Base-by-base conservation (phyloP, 2,888 invertebrate species). In the Tromatobia lineatoria region DNA sequence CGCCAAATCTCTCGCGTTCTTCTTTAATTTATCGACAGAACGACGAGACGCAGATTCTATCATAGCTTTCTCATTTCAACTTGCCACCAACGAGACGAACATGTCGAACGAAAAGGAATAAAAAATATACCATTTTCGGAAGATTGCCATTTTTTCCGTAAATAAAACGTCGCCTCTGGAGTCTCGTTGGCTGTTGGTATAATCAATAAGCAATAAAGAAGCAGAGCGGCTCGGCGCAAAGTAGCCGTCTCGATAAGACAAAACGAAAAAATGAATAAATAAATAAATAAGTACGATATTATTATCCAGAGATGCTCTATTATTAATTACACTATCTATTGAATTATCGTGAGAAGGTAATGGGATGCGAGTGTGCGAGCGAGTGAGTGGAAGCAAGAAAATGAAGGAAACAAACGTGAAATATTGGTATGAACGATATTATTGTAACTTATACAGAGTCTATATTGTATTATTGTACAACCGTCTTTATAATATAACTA, bases 391-490 rank as follows among this genome's bases (percentile, higher is more conserved):
- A 54, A 64, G 13, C 47, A 47, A 69, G 69, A 78, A 67, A 83
- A 77, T 52, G 64, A 66, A 78, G 70, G 79, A 57, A 50, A 57
- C 54, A 70, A 42, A 77, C 57, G 75, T 70, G 79, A 67, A 61
- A 76, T 69, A 50, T 64, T 64, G 64, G 74, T 80, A 85, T 71
- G 86, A 84, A 79, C 83, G 89, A 91, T 90, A 92, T 91, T 92
- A 93, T 92, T 93, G 91, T 92, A 92, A 92, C 90, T 92, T 92
- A 91, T 91, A 90, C 92, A 92, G 91, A 93, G 92, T 93, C 90
- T 92, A 92, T 92, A 93, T 91, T 91, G 89, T 92, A 92, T 91
- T 90, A 92, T 90, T 91, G 88, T 91, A 91, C 90, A 90, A 91
- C 88, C 88, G 90, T 90, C 90, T 91, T 92, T 91, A 88, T 91